Percentiles rank a stretch among this genome's conserved stretches.
phyloP scores from a whole-genome alignment of 2,113 vertebrate species.

The Otis tarda region DNA sequence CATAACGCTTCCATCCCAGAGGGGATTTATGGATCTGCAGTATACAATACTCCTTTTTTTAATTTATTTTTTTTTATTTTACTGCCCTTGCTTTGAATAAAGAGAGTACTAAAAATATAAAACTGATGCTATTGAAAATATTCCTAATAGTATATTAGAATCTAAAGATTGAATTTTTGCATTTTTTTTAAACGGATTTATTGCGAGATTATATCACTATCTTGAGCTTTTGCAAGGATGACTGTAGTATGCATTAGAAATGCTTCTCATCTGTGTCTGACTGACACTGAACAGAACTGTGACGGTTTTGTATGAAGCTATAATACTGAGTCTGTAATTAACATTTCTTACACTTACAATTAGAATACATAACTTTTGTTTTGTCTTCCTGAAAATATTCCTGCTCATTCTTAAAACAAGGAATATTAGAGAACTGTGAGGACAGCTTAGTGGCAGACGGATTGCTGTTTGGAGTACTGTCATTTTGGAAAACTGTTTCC shows the following conservation, averaged over 20 bases:
- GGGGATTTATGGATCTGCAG: background rate
- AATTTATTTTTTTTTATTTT: background rate
- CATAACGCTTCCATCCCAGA: background rate
- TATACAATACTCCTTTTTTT: accelerated
- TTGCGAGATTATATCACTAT: background rate
- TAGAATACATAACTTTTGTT: background rate
- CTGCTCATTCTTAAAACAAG: background rate
- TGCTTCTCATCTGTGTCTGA: background rate
- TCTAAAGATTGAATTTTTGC: background rate
- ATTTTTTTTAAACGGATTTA: background rate
- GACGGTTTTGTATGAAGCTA: background rate
- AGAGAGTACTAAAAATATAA: background rate
- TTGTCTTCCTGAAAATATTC: background rate
- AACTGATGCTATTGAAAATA: background rate
- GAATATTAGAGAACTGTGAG: background rate
- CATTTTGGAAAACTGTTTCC: background rate
- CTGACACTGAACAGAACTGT: background rate
- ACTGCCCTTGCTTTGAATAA: background rate
- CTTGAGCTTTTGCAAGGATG: background rate
- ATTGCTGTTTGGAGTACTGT: background rate
- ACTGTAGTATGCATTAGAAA: background rate
- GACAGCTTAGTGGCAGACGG: background rate
- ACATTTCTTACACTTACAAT: background rate
- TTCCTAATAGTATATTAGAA: background rate
- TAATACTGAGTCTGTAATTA: background rate